phyloP scores from a whole-genome alignment of 2,888 invertebrate species.

The Hirtodrosophila histrioides region DNA sequence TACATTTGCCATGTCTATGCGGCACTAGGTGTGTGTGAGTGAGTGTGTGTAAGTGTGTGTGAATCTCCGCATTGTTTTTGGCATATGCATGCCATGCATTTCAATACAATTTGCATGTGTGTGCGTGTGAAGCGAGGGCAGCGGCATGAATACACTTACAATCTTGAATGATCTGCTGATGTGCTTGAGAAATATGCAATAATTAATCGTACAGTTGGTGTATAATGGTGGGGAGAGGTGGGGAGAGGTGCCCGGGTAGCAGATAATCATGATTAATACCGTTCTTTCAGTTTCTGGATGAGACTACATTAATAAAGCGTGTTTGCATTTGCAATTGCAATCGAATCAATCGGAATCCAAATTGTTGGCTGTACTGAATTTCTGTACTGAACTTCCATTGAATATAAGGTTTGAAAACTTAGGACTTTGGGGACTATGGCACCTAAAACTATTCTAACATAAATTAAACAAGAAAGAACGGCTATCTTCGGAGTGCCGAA shows the following conservation, averaged over 20 bases:
- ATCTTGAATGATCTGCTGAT: slow-evolving; percentile 32
- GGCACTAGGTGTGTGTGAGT: neutral
- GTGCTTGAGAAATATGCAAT: slow-evolving; percentile 20
- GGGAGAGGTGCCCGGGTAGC: neutral
- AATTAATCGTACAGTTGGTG: slow-evolving; percentile 12
- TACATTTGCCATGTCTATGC: slow-evolving; percentile 43
- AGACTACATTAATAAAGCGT: too few relatives aligned
- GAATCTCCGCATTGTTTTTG: slow-evolving; percentile 55
- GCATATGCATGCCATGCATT: slow-evolving; percentile 32
- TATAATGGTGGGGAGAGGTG: too few relatives aligned
- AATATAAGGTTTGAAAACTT: too few relatives aligned
- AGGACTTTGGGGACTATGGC: too few relatives aligned
- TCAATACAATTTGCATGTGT: slow-evolving; percentile 4
- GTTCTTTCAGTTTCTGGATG: too few relatives aligned
- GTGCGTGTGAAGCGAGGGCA: slow-evolving; percentile 18
- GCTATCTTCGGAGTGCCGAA: too few relatives aligned
- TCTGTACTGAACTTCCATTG: too few relatives aligned
- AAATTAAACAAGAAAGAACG: too few relatives aligned
- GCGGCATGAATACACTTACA: slow-evolving; percentile 27
- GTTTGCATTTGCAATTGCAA: too few relatives aligned
- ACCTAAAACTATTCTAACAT: too few relatives aligned
- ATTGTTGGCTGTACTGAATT: too few relatives aligned
- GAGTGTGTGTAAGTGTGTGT: slow-evolving; percentile 12
- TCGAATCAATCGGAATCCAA: too few relatives aligned
- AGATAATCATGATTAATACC: neutral